Percentiles rank a stretch among this genome's conserved stretches.
phyloP scores from a whole-genome alignment of 2,797 vertebrate species.

The Microctenopoma stevenorrisi region DNA sequence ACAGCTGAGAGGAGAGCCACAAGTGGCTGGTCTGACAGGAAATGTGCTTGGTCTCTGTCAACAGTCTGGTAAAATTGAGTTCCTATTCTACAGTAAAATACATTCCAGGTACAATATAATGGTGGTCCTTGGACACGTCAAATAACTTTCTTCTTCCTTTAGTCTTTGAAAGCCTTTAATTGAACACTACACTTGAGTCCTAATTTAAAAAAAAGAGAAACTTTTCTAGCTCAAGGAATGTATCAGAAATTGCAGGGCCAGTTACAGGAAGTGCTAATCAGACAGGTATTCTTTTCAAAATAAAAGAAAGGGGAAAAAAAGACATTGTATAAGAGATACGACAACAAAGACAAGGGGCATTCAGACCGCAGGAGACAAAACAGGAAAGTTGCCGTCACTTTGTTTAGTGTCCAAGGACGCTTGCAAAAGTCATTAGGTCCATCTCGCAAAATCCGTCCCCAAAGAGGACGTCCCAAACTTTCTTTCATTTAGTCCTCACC shows the following conservation, averaged over 20 bases:
- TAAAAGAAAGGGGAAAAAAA: slow-evolving; percentile 39
- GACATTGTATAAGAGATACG: slow-evolving; percentile 63
- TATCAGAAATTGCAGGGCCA: slow-evolving; percentile 71
- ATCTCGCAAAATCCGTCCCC: slow-evolving; percentile 56
- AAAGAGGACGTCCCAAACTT: slow-evolving; percentile 49
- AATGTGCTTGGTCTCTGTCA: slow-evolving; percentile 80
- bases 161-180: slow-evolving; percentile 53
- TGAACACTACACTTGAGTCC: slow-evolving; percentile 57
- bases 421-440: slow-evolving; percentile 74
- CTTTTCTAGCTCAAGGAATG: slow-evolving; percentile 79
- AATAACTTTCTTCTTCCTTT: slow-evolving; percentile 45
- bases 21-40: slow-evolving; percentile 50
- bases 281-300: slow-evolving; percentile 78
- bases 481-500: slow-evolving; percentile 62
- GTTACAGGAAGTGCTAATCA: slow-evolving; percentile 69
- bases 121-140: slow-evolving; percentile 45
- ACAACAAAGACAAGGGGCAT: slow-evolving; percentile 70
- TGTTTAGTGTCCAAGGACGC: slow-evolving; percentile 71
- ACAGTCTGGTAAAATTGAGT: slow-evolving; percentile 59
- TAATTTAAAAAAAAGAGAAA: slow-evolving; percentile 39
- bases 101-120: slow-evolving; percentile 68
- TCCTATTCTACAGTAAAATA: slow-evolving; percentile 68
- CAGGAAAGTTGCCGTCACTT: slow-evolving; percentile 62
- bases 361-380: slow-evolving; percentile 80
- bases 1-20: slow-evolving; percentile 41